A percentile compares a stretch with the other conserved stretches of the same genome.
Evolutionary conservation across 2,113 vertebrate species (phyloP).

Genomic region (Sardina pilchardus): DNA sequence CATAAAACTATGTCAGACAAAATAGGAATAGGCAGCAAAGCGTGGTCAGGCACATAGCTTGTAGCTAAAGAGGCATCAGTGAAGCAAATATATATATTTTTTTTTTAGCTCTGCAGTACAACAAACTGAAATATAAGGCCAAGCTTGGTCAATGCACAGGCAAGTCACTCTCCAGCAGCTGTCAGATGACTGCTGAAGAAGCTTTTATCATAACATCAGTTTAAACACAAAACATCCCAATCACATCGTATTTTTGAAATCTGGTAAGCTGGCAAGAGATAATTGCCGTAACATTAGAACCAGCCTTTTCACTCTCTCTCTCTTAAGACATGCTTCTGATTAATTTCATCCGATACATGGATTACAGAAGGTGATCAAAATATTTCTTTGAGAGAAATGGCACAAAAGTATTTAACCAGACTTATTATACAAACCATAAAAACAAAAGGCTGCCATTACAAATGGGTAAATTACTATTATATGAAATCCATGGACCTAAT

Average conservation of each 20-base stretch:
- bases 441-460: neutral
- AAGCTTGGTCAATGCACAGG: neutral
- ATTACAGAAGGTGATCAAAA: neutral
- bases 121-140: neutral
- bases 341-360: neutral
- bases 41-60: neutral
- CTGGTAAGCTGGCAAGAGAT: neutral
- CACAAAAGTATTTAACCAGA: neutral
- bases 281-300: neutral
- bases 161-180: neutral
- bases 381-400: neutral
- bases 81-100: neutral
- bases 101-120: neutral
- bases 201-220: neutral
- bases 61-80: neutral
- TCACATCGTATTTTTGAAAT: neutral
- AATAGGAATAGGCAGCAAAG: neutral
- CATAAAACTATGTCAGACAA: neutral
- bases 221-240: neutral
- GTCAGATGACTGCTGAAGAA: neutral
- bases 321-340: constrained; percentile 1
- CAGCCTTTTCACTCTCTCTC: neutral
- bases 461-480: neutral
- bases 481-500: neutral
- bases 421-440: neutral